phyloP scores from a whole-genome alignment of 1,140 invertebrate genomes.

The Pissodes strobi region DNA sequence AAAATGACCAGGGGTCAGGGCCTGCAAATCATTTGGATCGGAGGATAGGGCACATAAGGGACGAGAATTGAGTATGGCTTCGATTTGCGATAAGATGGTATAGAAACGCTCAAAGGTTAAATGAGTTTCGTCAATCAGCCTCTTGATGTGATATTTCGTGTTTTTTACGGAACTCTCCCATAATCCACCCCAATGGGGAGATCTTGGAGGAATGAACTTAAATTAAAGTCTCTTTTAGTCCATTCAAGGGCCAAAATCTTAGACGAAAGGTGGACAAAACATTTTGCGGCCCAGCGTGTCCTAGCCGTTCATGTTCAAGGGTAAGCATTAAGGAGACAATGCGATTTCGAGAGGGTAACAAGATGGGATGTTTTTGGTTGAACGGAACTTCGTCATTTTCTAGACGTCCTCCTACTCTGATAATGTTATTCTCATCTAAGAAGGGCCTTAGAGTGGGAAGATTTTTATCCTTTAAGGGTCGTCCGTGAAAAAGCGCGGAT shows the following conservation, averaged over 20 bases:
- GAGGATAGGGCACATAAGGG: conserved; percentile 44
- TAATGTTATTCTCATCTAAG: conserved; percentile 49
- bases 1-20: conserved; percentile 54
- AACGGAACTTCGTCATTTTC: conserved; percentile 18
- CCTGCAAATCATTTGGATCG: conserved; percentile 41
- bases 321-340: conserved; percentile 25
- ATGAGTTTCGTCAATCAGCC: conserved; percentile 39
- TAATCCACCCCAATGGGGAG: background rate
- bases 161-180: background rate
- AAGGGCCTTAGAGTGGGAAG: conserved; percentile 48
- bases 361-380: conserved; percentile 34
- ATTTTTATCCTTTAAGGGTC: conserved; percentile 6
- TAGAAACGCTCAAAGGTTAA: conserved; percentile 48
- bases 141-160: conserved; percentile 46
- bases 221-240: background rate
- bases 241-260: conserved; percentile 12
- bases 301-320: conserved; percentile 27
- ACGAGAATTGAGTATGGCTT: conserved; percentile 48
- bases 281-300: conserved; percentile 24
- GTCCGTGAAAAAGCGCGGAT: background rate
- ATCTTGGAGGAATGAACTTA: conserved; percentile 3
- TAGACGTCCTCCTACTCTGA: conserved; percentile 55
- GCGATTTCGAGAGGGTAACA: conserved; percentile 26
- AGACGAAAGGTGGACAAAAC: conserved; percentile 5
- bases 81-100: conserved; percentile 41